Base-by-base conservation (phyloP, 2,888 invertebrate genomes). In the Drosophila pseudotalamancana region DNA sequence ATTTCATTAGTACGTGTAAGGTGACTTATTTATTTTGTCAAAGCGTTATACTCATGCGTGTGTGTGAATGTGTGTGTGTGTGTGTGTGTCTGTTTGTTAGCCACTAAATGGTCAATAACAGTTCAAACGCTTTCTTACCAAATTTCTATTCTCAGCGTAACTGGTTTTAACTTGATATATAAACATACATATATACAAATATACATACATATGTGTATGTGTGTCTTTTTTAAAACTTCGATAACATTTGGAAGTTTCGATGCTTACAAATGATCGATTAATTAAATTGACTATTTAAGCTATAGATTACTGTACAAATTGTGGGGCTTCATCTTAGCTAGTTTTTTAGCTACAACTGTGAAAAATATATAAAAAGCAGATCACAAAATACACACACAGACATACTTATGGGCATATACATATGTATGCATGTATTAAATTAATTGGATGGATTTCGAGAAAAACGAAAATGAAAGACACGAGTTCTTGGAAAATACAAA, bases 71-170 rank as follows among this genome's bases (percentile, higher is more conserved):
- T 35, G 16, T n/a, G 29, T 45, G 18, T 50, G 39, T 27, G 21
- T 45, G 37, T 27, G 25, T 34, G 27, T 43, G 18, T 23, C 25
- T 57, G 32, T 51, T 11, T 27, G 23, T 54, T 48, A 43, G 25
- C 35, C 29, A 49, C 42, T 62, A 51, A 56, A 70, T 63, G 71
- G 43, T 63, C 71, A 69, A 69, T 69, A 70, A 69, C 63, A 61
- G 46, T 68, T 67, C 69, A 55, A 70, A 56, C 55, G 48, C 51
- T 57, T 68, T 69, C 51, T 21, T 51, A 68, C 42, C 50, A 62
- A 70, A 70, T 69, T 69, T 67, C 70, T 51, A 68, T 70, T 62
- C 70, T 62, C 45, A 42, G 39, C 50, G 37, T 48, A 68, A 68
- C 68, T 70, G 68, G 68, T 68, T 67, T 59, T 34, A 29, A 25